Base-by-base conservation (phyloP, 2,797 vertebrate genomes). In the Sebastes aleutianus region DNA sequence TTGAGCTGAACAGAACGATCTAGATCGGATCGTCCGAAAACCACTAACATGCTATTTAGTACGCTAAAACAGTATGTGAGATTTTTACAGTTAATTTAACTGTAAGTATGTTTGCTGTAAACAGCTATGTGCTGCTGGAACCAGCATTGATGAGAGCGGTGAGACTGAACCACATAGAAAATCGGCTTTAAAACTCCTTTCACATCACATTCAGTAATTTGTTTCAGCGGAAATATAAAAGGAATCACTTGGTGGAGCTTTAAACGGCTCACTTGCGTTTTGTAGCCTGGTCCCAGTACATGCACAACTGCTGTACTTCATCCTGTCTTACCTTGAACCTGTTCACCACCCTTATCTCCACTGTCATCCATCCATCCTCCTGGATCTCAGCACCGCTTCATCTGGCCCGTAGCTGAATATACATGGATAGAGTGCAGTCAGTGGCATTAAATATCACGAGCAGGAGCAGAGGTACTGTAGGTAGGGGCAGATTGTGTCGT, bases 381-480 rank as follows among this genome's bases (percentile, higher is more conserved):
- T 53, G 5, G 13, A 29, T 43, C 61, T 56, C 20, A 2, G 12
- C 26, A 10, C 58, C 20, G 61, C 63, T 20, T 61, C 39, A 68
- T 66, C 66, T 79, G 66, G 32, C 73, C 61, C 11, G 34, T 22
- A 71, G 82, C 53, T 90, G 70, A 81, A 85, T 83, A 75, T 84
- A 58, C 63, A 82, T 43, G n/a, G 22, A 34, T 22, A 65, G 43
- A 50, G 58, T 56, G 47, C 78, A 77, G 85, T 84, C 63, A 57
- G 39, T 72, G 65, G 20, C 75, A 71, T 87, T 29, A 64, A 54
- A 76, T 3, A 29, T 58, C 65, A 14, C 56, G 65, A 27, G 57
- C 22, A 10, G 50, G 26, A 79, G 56, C 12, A 70, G 73, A 67
- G 29, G 16, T 1, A 2, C 29, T 6, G 66, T 20, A 24, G 81